Evolutionary conservation across 2,113 vertebrate species (phyloP), one percentile per base, ranked within the genome.

Genomic region (Urocitellus parryii): DNA sequence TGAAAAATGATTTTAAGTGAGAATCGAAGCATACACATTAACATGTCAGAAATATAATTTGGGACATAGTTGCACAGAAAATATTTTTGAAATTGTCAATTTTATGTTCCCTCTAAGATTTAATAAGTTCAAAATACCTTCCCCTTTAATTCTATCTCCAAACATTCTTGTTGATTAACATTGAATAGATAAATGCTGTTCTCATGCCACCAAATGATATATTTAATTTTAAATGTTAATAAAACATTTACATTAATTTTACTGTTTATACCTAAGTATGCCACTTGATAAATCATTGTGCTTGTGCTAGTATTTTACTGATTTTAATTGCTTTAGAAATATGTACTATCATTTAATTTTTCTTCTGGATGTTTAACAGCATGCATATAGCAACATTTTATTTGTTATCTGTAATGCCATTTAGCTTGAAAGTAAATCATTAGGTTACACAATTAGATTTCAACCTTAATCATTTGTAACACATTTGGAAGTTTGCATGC

Each of bases 341-440:
- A 22, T 73, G 24, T 27, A 39, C 39, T 42, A 45, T 58, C 3
- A 89, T n/a, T 68, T 88, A 22, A 39, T 48, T 81, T 56, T 88
- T 81, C 53, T 65, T 0, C 0, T 51, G 5, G 61, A 16, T 86
- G 22, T 93, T 90, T 67, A 90, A 13, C 4, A 73, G 12, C 14
- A 17, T 2, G 13, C 37, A 51, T 56, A 94, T 79, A 96, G 45
- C 18, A n/a, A 79, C 4, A 90, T 0, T 45, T 89, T 39, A 7
- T 91, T 45, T 70, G 6, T 82, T 95, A 93, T n/a, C 72, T 34
- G 12, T 92, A 3, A 25, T 20, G 2, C 53, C 81, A 32, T 63
- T 96, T 74, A 91, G 48, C 16, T 95, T 88, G 72, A 79, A 89
- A 98, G 94, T 77, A 95, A 97, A 85, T 92, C 12, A 73, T 51